phyloP scores from a whole-genome alignment of 2,888 invertebrate species.

The Xestia c-nigrum region DNA sequence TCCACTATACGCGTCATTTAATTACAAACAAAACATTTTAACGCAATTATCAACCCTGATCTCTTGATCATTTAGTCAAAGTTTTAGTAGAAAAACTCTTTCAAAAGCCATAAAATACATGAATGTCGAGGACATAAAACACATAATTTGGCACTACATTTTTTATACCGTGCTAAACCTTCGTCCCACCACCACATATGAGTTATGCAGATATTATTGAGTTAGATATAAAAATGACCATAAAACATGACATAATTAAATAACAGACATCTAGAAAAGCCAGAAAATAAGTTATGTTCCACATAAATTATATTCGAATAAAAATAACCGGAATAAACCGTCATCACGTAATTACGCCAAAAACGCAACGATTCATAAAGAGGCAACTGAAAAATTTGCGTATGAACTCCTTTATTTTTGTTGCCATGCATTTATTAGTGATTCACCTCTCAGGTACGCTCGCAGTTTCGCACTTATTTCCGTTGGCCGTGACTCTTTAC shows the following conservation, averaged over 20 bases:
- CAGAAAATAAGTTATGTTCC: slow-evolving; percentile 11
- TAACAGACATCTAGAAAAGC: background rate
- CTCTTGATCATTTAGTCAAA: background rate
- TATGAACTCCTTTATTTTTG: slow-evolving; percentile 35
- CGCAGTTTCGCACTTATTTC: slow-evolving; percentile 61
- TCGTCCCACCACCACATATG: background rate
- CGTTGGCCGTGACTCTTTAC: slow-evolving; percentile 70
- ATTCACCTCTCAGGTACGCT: slow-evolving; percentile 44
- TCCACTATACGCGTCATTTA: background rate
- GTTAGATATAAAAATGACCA: slow-evolving; percentile 16
- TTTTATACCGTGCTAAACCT: slow-evolving; percentile 9
- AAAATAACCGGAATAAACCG: slow-evolving; percentile 30
- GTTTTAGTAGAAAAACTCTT: background rate
- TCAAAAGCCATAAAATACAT: background rate
- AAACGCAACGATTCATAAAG: slow-evolving; percentile 11
- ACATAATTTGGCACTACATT: slow-evolving; percentile 19
- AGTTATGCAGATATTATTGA: slow-evolving; percentile 11
- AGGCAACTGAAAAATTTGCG: slow-evolving; percentile 4
- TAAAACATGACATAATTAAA: slow-evolving; percentile 43
- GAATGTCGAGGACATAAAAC: slow-evolving; percentile 8
- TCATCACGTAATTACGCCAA: background rate
- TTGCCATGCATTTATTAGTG: slow-evolving; percentile 46
- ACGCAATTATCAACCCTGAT: background rate
- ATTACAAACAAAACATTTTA: background rate
- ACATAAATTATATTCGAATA: slow-evolving; percentile 34